Evolutionary conservation across 2,113 vertebrate genomes (phyloP).

Genomic region (Mirounga angustirostris): DNA sequence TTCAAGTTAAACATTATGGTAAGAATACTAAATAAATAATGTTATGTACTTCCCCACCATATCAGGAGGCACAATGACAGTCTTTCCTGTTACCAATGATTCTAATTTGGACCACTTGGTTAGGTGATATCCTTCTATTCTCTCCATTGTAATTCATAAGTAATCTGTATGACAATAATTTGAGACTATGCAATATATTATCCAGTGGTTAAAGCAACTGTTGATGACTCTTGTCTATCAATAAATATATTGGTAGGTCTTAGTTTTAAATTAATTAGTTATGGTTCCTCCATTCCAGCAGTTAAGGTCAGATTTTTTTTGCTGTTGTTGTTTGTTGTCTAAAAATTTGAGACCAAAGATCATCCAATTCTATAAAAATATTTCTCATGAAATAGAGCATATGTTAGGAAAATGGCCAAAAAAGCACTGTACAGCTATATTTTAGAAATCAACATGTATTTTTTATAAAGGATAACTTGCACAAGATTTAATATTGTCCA

Average conservation of each 20-base stretch:
- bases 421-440: conserved; percentile 54
- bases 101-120: neutral
- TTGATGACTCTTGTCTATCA: conserved; percentile 46
- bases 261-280: conserved; percentile 62
- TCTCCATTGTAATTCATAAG: neutral
- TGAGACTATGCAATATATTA: neutral
- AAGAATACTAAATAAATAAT: neutral
- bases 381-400: conserved; percentile 75
- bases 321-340: conserved; percentile 53
- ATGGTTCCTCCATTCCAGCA: neutral
- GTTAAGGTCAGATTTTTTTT: conserved; percentile 63
- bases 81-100: neutral
- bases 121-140: neutral
- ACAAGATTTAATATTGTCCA: conserved; percentile 55
- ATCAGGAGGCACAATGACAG: neutral
- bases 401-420: conserved; percentile 75
- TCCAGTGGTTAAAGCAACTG: neutral
- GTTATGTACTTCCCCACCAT: neutral
- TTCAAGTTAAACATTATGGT: neutral
- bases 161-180: neutral
- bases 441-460: conserved; percentile 55
- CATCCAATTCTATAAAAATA: conserved; percentile 64
- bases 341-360: conserved; percentile 63
- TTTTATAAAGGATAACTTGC: conserved; percentile 59
- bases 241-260: neutral